Base-by-base conservation (phyloP, 2,113 vertebrate species). In the Catharus minimus region DNA sequence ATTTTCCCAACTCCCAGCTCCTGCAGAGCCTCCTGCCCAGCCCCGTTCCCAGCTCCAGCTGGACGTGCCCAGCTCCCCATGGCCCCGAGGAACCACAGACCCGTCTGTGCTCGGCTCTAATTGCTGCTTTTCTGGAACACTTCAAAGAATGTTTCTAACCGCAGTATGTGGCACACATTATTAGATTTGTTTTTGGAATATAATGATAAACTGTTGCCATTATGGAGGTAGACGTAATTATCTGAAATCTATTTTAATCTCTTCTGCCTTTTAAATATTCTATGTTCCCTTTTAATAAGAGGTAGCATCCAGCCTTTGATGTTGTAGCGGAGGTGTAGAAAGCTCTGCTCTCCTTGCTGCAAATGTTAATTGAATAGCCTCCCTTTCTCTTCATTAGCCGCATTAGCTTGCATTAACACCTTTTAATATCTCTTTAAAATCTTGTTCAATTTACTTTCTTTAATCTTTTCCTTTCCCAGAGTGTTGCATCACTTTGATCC, bases 371-470 rank as follows among this genome's bases (percentile, higher is more conserved):
- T 98, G 97, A 98, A 97, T 96, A 91, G 97, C 93, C 97, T 94
- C 73, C 87, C 88, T 95, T 97, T 91, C 94, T 96, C 96, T 97
- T 98, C 97, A 97, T 97, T 98, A 98, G 96, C 95, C 94, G 84
- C 94, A 94, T 97, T 97, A 97, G 96, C 96, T 90, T 96, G 97
- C 97, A 98, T 97, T 98, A 98, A 97, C 96, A 96, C 96, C 97
- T 98, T 98, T 98, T 98, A 98, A 98, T 98, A 97, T 97, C 97
- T 97, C 97, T 97, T 98, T 97, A 96, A 98, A 97, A 96, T 96
- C 97, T 93, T 97, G 96, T 97, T 94, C 96, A 93, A 97, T 98
- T 98, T 97, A 94, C 95, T 96, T 96, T 93, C 98, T 98, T 98
- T 98, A 98, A 98, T 99, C 98, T 98, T 94, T 94, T 89, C 95